phyloP scores from a whole-genome alignment of 1,140 invertebrate genomes.

The Diorhabda elongata region DNA sequence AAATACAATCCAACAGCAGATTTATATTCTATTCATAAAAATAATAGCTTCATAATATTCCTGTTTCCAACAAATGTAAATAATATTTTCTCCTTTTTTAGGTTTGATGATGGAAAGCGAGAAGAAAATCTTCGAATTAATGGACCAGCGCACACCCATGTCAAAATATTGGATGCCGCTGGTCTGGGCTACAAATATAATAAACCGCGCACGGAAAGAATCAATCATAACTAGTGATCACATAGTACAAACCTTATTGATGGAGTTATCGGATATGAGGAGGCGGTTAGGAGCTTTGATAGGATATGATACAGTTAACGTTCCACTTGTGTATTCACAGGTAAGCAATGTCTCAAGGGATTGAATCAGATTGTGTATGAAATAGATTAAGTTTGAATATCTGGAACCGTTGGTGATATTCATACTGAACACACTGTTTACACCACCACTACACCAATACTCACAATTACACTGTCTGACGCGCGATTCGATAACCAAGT shows the following conservation, averaged over 20 bases:
- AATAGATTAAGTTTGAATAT: too few relatives aligned
- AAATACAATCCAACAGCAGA: too few relatives aligned
- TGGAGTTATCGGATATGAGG: constrained; percentile 78
- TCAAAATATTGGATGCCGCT: constrained; percentile 91
- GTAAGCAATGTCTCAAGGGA: constrained; percentile 53
- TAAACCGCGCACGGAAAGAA: constrained; percentile 78
- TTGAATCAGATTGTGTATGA: too few relatives aligned
- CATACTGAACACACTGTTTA: too few relatives aligned
- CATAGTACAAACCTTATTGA: constrained; percentile 78
- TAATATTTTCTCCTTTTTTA: constrained; percentile 42
- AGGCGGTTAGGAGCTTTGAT: constrained; percentile 74
- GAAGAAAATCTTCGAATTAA: constrained; percentile 81
- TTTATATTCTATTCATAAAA: too few relatives aligned
- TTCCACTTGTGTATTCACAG: constrained; percentile 97
- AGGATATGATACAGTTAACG: constrained; percentile 94
- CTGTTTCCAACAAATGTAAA: too few relatives aligned
- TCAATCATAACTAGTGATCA: constrained; percentile 77
- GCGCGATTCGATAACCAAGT: too few relatives aligned
- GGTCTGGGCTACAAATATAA: constrained; percentile 87
- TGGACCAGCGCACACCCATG: constrained; percentile 82
- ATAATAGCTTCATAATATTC: too few relatives aligned
- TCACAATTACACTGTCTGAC: too few relatives aligned
- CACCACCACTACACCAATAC: too few relatives aligned
- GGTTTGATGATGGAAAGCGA: constrained; percentile 88
- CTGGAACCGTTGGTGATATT: too few relatives aligned